Evolutionary conservation across 2,113 vertebrate species (phyloP).

Genomic region (Pachyramphus minor): DNA sequence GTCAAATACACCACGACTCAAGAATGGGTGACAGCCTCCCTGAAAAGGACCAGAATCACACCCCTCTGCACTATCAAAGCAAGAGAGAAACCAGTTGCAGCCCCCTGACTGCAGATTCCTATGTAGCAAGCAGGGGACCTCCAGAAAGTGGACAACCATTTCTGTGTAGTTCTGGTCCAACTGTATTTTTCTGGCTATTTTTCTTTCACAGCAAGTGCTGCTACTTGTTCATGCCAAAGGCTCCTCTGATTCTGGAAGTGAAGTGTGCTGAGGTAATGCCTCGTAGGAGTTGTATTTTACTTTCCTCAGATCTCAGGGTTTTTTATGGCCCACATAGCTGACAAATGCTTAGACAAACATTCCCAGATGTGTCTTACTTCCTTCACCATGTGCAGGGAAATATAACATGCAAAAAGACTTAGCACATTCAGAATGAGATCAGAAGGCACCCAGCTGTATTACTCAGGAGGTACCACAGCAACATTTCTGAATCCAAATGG

Average conservation of each 20-base stretch:
- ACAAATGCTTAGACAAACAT: neutral
- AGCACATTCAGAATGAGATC: neutral
- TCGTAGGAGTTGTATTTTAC: neutral
- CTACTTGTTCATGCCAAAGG: neutral
- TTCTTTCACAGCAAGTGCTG: neutral
- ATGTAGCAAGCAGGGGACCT: fast-evolving
- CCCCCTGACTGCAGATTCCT: neutral
- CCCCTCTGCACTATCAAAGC: neutral
- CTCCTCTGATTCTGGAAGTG: neutral
- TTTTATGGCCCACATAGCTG: neutral
- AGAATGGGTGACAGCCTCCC: neutral
- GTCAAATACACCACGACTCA: neutral
- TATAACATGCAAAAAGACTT: neutral
- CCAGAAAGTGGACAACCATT: neutral
- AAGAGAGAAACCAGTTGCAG: neutral
- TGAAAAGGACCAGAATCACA: fast-evolving
- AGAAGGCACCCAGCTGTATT: neutral
- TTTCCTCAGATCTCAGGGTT: fast-evolving
- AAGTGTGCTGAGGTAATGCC: neutral
- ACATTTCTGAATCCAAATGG: neutral
- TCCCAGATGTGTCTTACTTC: neutral
- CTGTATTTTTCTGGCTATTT: neutral
- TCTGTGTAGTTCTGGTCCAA: neutral
- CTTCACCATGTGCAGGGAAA: neutral
- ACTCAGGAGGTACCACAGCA: neutral